Evolutionary conservation across 2,113 vertebrate species (phyloP).

Genomic region (Mormyrus iriodes): DNA sequence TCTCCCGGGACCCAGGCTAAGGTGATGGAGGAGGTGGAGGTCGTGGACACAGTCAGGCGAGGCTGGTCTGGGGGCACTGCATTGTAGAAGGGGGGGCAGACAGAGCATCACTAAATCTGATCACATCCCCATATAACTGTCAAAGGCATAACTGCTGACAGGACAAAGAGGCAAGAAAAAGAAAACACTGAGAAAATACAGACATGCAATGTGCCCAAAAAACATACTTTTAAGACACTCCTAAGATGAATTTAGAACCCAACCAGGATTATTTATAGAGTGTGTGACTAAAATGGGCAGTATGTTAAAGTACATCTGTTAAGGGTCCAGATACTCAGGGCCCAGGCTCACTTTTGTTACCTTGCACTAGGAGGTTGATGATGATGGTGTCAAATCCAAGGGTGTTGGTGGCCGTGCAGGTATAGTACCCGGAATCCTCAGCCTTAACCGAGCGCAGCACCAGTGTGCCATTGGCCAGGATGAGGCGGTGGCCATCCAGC

Average conservation of each 20-base stretch:
- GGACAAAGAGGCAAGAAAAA: neutral
- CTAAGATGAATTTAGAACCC: neutral
- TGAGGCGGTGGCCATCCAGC: constrained; percentile 82
- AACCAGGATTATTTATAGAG: neutral
- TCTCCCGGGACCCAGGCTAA: constrained; percentile 96
- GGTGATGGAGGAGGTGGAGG: constrained; percentile 86
- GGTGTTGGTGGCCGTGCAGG: constrained; percentile 94
- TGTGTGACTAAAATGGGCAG: neutral
- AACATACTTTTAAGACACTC: neutral
- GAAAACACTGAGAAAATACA: neutral
- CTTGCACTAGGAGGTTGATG: constrained; percentile 93
- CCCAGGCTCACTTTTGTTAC: constrained; percentile 44
- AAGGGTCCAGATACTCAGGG: neutral
- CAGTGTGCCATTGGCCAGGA: constrained; percentile 84
- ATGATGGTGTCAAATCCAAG: constrained; percentile 97
- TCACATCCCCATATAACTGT: neutral
- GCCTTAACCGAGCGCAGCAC: constrained; percentile 89
- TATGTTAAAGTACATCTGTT: neutral
- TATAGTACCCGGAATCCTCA: constrained; percentile 94
- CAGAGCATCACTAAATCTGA: neutral
- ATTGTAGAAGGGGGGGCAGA: neutral
- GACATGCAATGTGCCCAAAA: neutral
- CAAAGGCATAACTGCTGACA: neutral
- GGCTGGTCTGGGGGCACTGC: constrained; percentile 94
- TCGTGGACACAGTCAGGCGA: constrained; percentile 90